phyloP scores from a whole-genome alignment of 2,797 vertebrate species.

The Ispidina picta region DNA sequence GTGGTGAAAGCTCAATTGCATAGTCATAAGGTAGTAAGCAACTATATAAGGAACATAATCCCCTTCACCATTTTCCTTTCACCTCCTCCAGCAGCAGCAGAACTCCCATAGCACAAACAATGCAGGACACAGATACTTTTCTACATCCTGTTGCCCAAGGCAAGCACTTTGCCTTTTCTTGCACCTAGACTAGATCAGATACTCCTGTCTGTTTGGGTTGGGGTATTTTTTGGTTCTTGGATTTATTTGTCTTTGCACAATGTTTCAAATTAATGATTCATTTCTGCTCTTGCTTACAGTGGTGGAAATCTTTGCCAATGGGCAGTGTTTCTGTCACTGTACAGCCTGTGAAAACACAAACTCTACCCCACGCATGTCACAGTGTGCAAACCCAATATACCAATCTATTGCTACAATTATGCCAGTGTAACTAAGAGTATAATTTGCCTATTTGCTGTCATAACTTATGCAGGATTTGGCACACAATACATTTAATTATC shows the following conservation, averaged over 20 bases:
- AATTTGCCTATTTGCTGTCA: not conserved
- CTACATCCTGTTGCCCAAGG: accelerated
- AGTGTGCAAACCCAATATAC: not conserved
- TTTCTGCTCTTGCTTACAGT: not conserved
- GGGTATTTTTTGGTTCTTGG: not conserved
- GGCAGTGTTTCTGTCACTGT: not conserved
- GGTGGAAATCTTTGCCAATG: not conserved
- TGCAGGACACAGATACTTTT: not conserved
- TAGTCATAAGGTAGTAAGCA: not conserved
- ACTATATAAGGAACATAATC: not conserved
- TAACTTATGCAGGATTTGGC: slow-evolving; percentile 11
- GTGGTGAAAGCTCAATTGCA: not conserved
- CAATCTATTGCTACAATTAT: not conserved
- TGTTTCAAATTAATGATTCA: not conserved
- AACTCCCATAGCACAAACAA: not conserved
- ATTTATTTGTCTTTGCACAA: not conserved
- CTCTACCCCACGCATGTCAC: not conserved
- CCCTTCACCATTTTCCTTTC: not conserved
- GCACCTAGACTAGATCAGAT: not conserved
- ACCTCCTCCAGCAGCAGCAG: not conserved
- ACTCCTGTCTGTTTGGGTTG: not conserved
- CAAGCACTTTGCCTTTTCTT: not conserved
- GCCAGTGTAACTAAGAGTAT: not conserved
- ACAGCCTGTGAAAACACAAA: not conserved
- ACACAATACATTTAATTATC: slow-evolving; percentile 14